Evolutionary conservation across 2,797 vertebrate genomes (phyloP).

Genomic region (Orientallactaga sibirica): DNA sequence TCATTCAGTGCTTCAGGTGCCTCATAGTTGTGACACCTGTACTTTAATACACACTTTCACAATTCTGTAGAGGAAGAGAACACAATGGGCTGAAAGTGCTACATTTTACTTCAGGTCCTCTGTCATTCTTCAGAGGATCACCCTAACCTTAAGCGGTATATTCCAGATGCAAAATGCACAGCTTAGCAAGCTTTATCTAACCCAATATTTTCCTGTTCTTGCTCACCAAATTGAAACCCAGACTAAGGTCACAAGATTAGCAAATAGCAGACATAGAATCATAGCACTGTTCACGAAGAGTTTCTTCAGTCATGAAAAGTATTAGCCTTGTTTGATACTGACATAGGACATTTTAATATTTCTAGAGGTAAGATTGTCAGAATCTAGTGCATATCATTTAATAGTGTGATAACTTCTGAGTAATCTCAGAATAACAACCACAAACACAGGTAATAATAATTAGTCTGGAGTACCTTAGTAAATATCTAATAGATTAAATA

Average conservation of each 20-base stretch:
- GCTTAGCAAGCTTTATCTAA: background rate
- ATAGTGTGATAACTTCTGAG: background rate
- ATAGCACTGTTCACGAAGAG: conserved; percentile 23
- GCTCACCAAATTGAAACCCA: background rate
- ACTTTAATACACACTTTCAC: background rate
- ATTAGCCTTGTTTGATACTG: conserved; percentile 45
- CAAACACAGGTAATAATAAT: background rate
- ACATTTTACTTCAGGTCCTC: background rate
- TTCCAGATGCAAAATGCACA: background rate
- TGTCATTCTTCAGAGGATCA: background rate
- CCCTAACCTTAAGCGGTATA: background rate
- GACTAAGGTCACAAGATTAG: background rate
- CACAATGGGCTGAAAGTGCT: background rate
- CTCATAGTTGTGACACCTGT: background rate
- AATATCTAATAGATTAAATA: background rate
- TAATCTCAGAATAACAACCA: background rate
- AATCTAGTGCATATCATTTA: background rate
- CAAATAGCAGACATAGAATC: conserved; percentile 14
- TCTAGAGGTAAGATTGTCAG: background rate
- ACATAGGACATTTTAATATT: background rate
- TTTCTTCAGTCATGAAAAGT: conserved; percentile 17
- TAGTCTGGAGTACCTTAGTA: conserved; percentile 24
- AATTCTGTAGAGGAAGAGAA: background rate
- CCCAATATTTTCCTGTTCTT: background rate
- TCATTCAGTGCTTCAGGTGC: background rate